Conservation (phyloP, 1,140 invertebrate species). For the Leptoteleia sp. region DNA sequence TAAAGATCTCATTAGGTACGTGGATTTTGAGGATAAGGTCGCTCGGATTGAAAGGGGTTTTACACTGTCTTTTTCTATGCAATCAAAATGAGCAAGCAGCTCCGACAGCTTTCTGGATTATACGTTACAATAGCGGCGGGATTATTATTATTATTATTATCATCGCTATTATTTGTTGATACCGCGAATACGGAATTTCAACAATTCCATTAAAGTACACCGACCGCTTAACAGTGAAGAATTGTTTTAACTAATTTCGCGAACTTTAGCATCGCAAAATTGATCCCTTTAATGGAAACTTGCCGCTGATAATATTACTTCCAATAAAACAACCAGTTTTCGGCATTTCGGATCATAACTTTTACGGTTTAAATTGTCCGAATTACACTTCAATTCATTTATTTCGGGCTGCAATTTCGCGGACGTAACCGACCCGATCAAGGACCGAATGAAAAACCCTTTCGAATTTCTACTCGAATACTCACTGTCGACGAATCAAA, state of each 20-base stretch:
- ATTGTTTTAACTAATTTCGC: too few relatives aligned
- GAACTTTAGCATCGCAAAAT: too few relatives aligned
- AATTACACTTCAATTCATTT: conserved; percentile 32
- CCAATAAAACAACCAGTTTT: conserved; percentile 15
- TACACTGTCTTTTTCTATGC: conserved; percentile 13
- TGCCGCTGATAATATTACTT: conserved; percentile 9
- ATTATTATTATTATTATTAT: too few relatives aligned
- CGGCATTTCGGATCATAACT: conserved; percentile 21
- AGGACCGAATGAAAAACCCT: conserved; percentile 25
- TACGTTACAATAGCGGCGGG: conserved; percentile 6
- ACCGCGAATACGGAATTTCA: conserved; percentile 4
- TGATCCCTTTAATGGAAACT: neutral
- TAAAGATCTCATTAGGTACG: conserved; percentile 29
- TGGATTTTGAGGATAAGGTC: conserved; percentile 23
- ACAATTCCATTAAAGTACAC: too few relatives aligned
- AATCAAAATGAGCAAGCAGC: conserved; percentile 21
- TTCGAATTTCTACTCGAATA: conserved; percentile 42
- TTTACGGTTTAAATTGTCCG: conserved; percentile 21
- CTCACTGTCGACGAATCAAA: conserved; percentile 45
- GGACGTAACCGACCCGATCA: conserved; percentile 25
- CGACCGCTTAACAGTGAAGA: too few relatives aligned
- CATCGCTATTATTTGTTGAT: conserved; percentile 1
- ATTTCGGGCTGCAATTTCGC: conserved; percentile 35
- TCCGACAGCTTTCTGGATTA: conserved; percentile 29
- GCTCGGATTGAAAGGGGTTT: neutral